Base-by-base conservation (phyloP, 2,888 invertebrate genomes). In the Cybosia mesomella region DNA sequence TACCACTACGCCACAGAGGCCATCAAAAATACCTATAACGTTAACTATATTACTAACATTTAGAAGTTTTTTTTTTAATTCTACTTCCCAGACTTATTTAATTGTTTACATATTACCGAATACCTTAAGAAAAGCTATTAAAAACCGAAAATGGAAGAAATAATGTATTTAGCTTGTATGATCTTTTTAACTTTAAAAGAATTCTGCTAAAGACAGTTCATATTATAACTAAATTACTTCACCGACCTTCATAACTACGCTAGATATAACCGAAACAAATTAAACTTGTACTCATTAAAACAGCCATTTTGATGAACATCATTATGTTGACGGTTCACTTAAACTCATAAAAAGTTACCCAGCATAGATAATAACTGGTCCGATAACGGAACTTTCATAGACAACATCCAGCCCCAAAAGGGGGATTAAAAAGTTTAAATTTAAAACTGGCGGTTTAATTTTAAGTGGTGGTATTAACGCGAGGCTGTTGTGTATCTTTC, bases 361-460 rank as follows among this genome's bases (percentile, higher is more conserved):
- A 55, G 61, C 63, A 55, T 63, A 70, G 65, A 80, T 80, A 58
- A 77, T 70, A 68, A 72, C 59, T 10, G 54, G 53, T 9, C 67
- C 65, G 70, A 77, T 80, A 72, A 61, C 36, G 28, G 18, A 53
- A 75, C 62, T 73, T 79, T 71, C 66, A 68, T 70, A 71, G 68
- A 73, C 70, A 64, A 69, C 65, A 70, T 65, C 72, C 70, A 60
- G 66, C 39, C 71, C 55, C 36, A 36, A 65, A 61, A 59, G 68
- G 60, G 60, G 70, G 70, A 73, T 76, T 73, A 72, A 62, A 74
- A 82, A 82, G 72, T 81, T 83, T 70, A 53, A 74, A 81, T 70
- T 73, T 67, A 72, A 76, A 78, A 64, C 39, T 43, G 21, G 61
- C 64, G 53, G 64, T 70, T 71, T 68, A 68, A 69, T 69, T 71